Evolutionary conservation across 35 echinoderm and acorn worm genomes (phyloP).

Genomic region (Diadema setosum): DNA sequence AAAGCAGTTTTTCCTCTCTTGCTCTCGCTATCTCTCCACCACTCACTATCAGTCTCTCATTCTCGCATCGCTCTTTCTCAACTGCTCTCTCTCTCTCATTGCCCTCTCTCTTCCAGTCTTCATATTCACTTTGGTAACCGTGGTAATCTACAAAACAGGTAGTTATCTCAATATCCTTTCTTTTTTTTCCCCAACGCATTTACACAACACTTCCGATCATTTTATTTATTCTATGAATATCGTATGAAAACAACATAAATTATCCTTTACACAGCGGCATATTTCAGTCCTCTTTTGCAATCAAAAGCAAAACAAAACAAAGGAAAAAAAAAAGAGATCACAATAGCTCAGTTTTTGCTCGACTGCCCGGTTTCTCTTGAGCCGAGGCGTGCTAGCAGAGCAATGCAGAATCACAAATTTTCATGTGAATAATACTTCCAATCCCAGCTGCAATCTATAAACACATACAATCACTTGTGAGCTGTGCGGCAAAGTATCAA

Average conservation of each 20-base stretch:
- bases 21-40: background rate
- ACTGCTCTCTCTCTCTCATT: background rate
- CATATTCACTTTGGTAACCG: slow-evolving; percentile 13
- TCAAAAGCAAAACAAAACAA: background rate
- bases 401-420: no score
- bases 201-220: background rate
- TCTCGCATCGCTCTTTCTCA: background rate
- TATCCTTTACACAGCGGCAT: slow-evolving; percentile 16
- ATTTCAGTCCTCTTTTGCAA: slow-evolving; percentile 29
- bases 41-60: background rate
- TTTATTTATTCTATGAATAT: slow-evolving; percentile 10
- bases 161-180: background rate
- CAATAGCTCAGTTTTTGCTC: background rate
- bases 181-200: background rate
- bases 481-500: no score
- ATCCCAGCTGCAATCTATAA: background rate
- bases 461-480: no score
- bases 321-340: background rate
- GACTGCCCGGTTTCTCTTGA: background rate
- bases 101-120: background rate
- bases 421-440: background rate
- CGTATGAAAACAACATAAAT: slow-evolving; percentile 5
- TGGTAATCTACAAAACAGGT: slow-evolving; percentile 6
- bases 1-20: no score
- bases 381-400: no score